Evolutionary conservation across 2,113 vertebrate species (phyloP).

Genomic region (Cottus gobio): DNA sequence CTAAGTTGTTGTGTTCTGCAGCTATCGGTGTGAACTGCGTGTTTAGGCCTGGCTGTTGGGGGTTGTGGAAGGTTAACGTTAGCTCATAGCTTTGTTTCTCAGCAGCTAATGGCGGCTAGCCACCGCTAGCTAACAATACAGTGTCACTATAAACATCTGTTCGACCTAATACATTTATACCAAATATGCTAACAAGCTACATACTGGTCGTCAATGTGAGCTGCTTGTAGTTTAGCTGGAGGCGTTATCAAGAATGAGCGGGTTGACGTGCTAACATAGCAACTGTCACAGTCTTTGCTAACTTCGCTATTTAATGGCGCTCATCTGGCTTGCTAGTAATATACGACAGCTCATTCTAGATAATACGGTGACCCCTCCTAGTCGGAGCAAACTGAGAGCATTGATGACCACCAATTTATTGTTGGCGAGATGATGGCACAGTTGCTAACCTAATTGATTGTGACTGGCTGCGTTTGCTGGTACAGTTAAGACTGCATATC

Average conservation of each 20-base stretch:
- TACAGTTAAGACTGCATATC: neutral
- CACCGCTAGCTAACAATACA: neutral
- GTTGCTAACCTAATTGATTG: neutral
- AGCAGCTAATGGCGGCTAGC: constrained; percentile 42
- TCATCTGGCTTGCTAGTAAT: constrained; percentile 5
- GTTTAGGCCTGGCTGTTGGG: constrained; percentile 72
- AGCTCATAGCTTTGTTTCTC: constrained; percentile 51
- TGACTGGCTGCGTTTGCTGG: neutral
- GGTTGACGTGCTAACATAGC: constrained; percentile 42
- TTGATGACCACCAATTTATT: too few species aligned
- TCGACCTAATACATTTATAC: neutral
- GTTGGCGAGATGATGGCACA: neutral
- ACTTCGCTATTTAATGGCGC: constrained; percentile 51
- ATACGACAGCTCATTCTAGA: neutral
- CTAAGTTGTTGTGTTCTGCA: neutral
- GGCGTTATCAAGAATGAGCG: constrained; percentile 4
- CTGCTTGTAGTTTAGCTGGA: neutral
- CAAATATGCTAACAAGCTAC: too few species aligned
- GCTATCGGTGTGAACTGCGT: constrained; percentile 62
- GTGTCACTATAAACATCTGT: neutral
- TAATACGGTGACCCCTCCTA: constrained; percentile 12
- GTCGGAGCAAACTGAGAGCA: neutral
- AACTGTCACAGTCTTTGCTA: constrained; percentile 54
- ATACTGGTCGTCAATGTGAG: neutral
- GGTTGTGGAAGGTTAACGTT: constrained; percentile 53